Evolutionary conservation across 2,797 vertebrate genomes (phyloP).

Genomic region (Melanogrammus aeglefinus): DNA sequence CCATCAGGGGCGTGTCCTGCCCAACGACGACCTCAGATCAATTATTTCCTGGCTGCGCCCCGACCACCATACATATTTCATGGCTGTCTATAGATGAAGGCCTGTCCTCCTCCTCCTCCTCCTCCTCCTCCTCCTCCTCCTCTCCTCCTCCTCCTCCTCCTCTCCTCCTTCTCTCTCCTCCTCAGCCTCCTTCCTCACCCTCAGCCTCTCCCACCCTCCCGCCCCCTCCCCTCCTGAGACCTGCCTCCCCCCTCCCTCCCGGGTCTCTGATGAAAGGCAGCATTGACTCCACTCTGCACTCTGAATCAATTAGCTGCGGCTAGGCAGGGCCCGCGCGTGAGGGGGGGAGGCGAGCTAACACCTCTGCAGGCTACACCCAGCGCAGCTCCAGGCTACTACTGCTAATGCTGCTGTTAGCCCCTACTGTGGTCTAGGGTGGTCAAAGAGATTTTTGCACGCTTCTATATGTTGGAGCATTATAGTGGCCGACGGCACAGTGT

Average conservation of each 20-base stretch:
- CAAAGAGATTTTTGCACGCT: too few relatives aligned
- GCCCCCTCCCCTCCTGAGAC: too few relatives aligned
- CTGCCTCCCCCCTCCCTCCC: too few relatives aligned
- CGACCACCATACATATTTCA: slow-evolving; percentile 70
- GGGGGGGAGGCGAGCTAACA: too few relatives aligned
- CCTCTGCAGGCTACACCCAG: too few relatives aligned
- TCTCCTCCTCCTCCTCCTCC: slow-evolving; percentile 34
- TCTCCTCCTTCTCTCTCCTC: slow-evolving; percentile 29
- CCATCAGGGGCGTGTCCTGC: neutral
- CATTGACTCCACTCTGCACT: neutral
- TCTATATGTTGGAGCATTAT: too few relatives aligned
- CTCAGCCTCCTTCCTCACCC: neutral
- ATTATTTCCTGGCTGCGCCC: slow-evolving; percentile 53
- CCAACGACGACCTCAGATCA: slow-evolving; percentile 58
- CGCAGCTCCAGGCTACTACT: neutral
- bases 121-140: slow-evolving; percentile 26
- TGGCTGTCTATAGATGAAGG: slow-evolving; percentile 53
- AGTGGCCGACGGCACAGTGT: too few relatives aligned
- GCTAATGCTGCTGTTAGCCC: too few relatives aligned
- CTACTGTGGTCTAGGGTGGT: too few relatives aligned
- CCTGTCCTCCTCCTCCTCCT: slow-evolving; percentile 30
- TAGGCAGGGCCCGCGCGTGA: neutral
- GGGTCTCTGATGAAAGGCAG: neutral
- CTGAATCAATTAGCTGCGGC: neutral
- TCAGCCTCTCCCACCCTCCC: neutral